Base-by-base conservation (phyloP, 2,797 vertebrate species). In the Apogon talboti region DNA sequence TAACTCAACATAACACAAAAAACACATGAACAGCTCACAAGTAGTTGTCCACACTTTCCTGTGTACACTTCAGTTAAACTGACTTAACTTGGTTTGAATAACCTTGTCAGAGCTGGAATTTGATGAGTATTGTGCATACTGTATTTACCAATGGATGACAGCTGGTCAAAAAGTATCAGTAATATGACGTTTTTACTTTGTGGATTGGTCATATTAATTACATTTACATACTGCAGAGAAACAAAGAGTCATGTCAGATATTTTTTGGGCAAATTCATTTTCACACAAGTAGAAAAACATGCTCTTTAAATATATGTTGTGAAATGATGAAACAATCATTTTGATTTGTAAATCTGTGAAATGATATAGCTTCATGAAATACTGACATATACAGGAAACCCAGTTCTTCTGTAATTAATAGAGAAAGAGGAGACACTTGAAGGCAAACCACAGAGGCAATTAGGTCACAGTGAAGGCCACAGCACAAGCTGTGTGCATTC, bases 401-500 rank as follows among this genome's bases (percentile, higher is more conserved):
- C 11, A 35, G 18, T 37, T 14, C 19, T 42, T 62, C n/a, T 12
- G 24, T 28, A 46, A 15, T 48, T 7, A 37, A 60, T 40, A 9
- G 38, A 8, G 30, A 59, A 40, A 30, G 14, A 41, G 43, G 56
- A 33, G 24, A 28, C 24, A 28, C 24, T 28, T 13, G 2, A 15
- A 57, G 4, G 24, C 13, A 45, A 43, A 60, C n/a, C 44, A 9
- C 33, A 15, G 7, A 50, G 64, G 53, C 40, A 66, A 35, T 44
- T 24, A n/a, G 48, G 18, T 55, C 44, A 62, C 21, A 57, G 30
- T 54, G 55, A 71, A 79, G 37, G 35, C 68, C 43, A 16, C 33
- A 15, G 48, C 37, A 45, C 21, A 55, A 52, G 67, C 67, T 18
- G 57, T 43, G 15, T 50, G 70, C 73, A 76, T 67, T 64, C 68